Evolutionary conservation across 2,113 vertebrate genomes (phyloP), one percentile per base, ranked within the genome.

Genomic region (Cyprinus carpio): DNA sequence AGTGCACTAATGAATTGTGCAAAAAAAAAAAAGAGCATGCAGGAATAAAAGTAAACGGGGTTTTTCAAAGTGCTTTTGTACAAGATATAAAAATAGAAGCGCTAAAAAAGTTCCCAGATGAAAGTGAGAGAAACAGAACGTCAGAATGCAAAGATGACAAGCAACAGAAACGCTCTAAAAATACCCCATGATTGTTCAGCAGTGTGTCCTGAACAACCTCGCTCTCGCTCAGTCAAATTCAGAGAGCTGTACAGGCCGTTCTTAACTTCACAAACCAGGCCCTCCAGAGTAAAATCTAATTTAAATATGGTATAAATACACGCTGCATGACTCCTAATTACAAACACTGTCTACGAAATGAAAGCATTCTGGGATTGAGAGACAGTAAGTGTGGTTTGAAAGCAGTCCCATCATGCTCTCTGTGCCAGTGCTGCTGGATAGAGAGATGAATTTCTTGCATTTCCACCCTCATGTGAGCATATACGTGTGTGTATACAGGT

Each of bases 161-260:
- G 56, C 58, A 27, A 83, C 88, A 83, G 85, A 83, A 86, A 62
- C 69, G 12, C 51, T 79, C 80, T 85, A 85, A 82, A 89, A 89
- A 89, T 87, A 87, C 82, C 75, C 67, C 15, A 4, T 46, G 58
- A 69, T 75, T 89, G 83, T 89, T 84, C 72, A 18, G 10, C 13
- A 43, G 37, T 23, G 16, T 77, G 60, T 77, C 58, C 64, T 72
- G 64, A 74, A 60, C 74, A 87, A 62, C 81, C 69, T 71, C 3
- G 6, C 76, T 86, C 82, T 34, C 27, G 77, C 79, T 82, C 79
- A 71, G 56, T 29, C 43, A 43, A 23, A 20, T 23, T 29, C 46
- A 31, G 71, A 23, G 20, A 65, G 75, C 82, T 65, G 75, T n/a
- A 62, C 76, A 84, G 67, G 31, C 67, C 67, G 69, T 3, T 72